A percentile compares a stretch with the other conserved stretches of the same genome.
Conservation (phyloP, 2,797 vertebrate genomes). For the Gallirallus australis region DNA sequence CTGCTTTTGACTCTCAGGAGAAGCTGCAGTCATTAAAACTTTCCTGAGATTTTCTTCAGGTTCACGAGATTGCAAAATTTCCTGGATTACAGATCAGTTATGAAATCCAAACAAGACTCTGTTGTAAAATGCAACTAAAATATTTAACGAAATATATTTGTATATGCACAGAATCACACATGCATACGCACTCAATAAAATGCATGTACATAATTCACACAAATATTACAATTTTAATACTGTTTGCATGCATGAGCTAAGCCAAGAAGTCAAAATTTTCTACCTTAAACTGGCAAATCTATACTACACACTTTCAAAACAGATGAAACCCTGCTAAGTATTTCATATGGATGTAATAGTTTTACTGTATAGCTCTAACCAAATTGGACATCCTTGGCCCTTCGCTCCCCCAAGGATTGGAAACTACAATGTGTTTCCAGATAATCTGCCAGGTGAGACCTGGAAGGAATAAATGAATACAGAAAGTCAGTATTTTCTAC, state of each 20-base stretch:
- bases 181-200: not conserved
- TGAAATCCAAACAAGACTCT: not conserved
- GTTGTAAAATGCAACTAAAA: not conserved
- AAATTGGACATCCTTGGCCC: not conserved
- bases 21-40: not conserved
- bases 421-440: not conserved
- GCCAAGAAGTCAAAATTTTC: not conserved
- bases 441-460: not conserved
- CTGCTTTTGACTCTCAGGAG: not conserved
- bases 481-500: not conserved
- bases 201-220: not conserved
- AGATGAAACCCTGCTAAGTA: not conserved
- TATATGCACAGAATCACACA: not conserved
- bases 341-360: not conserved
- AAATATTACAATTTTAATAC: not conserved
- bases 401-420: accelerated
- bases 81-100: not conserved
- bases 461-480: not conserved
- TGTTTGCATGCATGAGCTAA: not conserved
- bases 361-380: not conserved
- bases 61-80: not conserved
- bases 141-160: not conserved
- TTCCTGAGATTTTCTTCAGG: not conserved
- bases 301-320: not conserved
- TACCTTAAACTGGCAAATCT: not conserved